Evolutionary conservation across 2,888 invertebrate genomes (phyloP).

Genomic region (Muschampia plurimacula): DNA sequence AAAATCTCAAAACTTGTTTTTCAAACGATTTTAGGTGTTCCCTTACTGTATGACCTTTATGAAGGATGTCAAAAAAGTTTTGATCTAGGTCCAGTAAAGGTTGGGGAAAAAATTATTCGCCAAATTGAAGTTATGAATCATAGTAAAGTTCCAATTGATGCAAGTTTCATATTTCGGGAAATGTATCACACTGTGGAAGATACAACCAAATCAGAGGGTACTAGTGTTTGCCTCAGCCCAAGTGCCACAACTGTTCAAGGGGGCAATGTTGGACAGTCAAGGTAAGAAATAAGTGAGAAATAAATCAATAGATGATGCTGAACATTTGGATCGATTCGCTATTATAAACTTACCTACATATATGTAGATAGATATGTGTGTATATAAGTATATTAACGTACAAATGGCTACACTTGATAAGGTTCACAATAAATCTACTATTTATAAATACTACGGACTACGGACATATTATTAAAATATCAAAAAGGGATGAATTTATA

Average conservation of each 20-base stretch:
- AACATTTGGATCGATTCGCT: too few relatives aligned
- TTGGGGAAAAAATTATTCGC: conserved; percentile 80
- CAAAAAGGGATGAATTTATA: too few relatives aligned
- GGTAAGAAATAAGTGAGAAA: conserved; percentile 51
- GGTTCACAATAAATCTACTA: too few relatives aligned
- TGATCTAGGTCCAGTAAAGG: conserved; percentile 73
- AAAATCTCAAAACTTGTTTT: not conserved
- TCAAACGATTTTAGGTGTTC: conserved; percentile 63
- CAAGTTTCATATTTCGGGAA: conserved; percentile 80
- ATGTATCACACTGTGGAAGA: conserved; percentile 71
- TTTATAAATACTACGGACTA: too few relatives aligned
- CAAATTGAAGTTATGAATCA: conserved; percentile 86
- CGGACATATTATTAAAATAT: too few relatives aligned
- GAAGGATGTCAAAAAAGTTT: conserved; percentile 81
- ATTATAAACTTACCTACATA: too few relatives aligned
- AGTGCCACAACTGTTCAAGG: conserved; percentile 47
- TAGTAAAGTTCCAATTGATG: conserved; percentile 82
- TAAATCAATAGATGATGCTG: too few relatives aligned
- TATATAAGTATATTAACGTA: too few relatives aligned
- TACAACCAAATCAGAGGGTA: conserved; percentile 64
- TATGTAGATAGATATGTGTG: too few relatives aligned
- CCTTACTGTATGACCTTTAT: conserved; percentile 74
- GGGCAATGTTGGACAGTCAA: conserved; percentile 56
- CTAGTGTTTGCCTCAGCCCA: conserved; percentile 71
- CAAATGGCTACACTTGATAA: too few relatives aligned